Evolutionary conservation across 2,888 invertebrate species (phyloP), one percentile per base, ranked within the genome.

Genomic region (Colletes collaris): DNA sequence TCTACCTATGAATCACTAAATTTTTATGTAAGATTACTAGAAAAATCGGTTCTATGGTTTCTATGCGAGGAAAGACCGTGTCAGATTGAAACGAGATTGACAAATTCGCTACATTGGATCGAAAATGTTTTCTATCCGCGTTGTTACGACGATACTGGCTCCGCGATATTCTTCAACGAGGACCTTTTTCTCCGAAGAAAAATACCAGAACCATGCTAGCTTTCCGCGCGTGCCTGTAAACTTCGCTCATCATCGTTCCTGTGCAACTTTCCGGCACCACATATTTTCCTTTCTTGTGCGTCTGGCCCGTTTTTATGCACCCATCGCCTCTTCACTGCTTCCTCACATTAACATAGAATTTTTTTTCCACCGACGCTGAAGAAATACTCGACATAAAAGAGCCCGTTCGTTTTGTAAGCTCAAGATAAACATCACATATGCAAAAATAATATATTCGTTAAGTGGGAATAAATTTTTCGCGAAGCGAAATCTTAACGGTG

Each of bases 261-360:
- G 35, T 19, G 64, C 37, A 64, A 71, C 49, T 60, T 76, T 72
- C 52, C 52, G 10, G 35, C 75, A 44, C 58, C 71, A 19, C 46
- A 72, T 59, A 72, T 72, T 72, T 53, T 40, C 53, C 59, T 46
- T 71, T 72, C 72, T 40, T 35, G 55, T 56, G 46, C 19, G 64
- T 35, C 40, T 53, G 37, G 44, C 58, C 11, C 40, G 46, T 71
- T 71, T 71, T 76, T 65, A 64, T 52, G n/a, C 19, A 50, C 37
- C 72, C 75, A 58, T 72, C 58, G 35, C 52, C 46, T 59, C 71
- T 44, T 62, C 74, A 10, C 60, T 11, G 53, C 19, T 60, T 53
- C 49, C 37, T 40, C 64, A 13, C 72, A 72, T 76, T 76, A 76
- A 72, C 76, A 72, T 76, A 55, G 60, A 71, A 75, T 65, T 75